phyloP scores from a whole-genome alignment of 2,797 vertebrate species.

The Microtus obscurus region DNA sequence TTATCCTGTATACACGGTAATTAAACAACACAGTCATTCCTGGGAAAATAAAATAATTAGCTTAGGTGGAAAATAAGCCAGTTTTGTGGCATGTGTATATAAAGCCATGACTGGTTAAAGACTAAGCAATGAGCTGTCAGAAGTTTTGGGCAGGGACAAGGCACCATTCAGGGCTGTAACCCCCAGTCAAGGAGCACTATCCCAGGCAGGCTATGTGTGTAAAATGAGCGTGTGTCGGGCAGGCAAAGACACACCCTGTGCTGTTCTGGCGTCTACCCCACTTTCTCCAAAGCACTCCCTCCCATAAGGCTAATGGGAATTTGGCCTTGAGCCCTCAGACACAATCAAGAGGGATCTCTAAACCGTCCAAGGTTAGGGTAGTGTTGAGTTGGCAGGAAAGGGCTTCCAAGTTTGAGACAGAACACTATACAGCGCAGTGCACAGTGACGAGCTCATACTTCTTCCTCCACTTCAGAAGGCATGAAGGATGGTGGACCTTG shows the following conservation, averaged over 20 bases:
- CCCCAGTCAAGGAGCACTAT: background rate
- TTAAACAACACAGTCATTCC: constrained; percentile 8
- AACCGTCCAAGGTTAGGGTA: constrained; percentile 50
- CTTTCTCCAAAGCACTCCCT: background rate
- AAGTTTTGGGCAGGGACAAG: too few relatives aligned
- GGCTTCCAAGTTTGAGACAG: constrained; percentile 46
- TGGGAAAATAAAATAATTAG: constrained; percentile 15
- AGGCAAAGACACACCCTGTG: background rate
- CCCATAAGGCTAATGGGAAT: background rate
- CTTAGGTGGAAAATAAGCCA: constrained; percentile 47
- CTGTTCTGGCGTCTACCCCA: constrained; percentile 3
- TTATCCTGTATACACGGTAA: constrained; percentile 15
- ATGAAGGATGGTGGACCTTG: background rate
- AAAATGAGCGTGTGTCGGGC: fast-evolving
- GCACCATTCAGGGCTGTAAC: background rate
- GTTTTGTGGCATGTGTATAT: background rate
- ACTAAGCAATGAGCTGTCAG: background rate
- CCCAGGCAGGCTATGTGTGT: background rate
- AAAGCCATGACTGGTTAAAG: background rate
- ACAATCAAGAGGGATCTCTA: constrained; percentile 62
- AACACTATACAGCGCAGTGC: constrained; percentile 12
- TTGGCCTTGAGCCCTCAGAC: constrained; percentile 61
- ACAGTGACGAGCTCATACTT: constrained; percentile 50
- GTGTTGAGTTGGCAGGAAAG: background rate
- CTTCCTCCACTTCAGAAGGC: constrained; percentile 42